Conservation (phyloP, 2,797 vertebrate genomes). For the Microctenopoma stevenorrisi region DNA sequence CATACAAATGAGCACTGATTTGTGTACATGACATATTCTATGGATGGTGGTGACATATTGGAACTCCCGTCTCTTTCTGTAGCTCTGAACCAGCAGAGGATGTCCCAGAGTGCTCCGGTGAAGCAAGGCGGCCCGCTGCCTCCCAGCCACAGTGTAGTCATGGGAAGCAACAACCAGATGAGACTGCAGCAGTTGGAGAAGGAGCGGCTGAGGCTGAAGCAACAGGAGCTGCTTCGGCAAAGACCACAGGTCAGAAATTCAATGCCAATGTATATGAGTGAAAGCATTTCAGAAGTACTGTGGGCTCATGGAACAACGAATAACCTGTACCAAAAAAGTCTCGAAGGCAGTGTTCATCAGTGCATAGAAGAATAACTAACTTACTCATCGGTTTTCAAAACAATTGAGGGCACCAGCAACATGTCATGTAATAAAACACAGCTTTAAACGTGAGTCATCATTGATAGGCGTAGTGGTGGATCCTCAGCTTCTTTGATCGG, state of each 20-base stretch:
- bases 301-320: too few relatives aligned
- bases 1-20: neutral
- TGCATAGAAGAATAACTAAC: neutral
- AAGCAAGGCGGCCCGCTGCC: conserved; percentile 90
- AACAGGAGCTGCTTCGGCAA: conserved; percentile 97
- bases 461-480: conserved; percentile 15
- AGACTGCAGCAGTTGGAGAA: conserved; percentile 97
- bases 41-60: neutral
- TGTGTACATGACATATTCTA: neutral
- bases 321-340: too few relatives aligned
- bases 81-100: conserved; percentile 95
- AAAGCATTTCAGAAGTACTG: neutral
- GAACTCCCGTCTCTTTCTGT: conserved; percentile 40
- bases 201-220: conserved; percentile 93
- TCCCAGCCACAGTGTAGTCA: conserved; percentile 86
- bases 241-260: conserved; percentile 93
- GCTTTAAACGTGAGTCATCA: conserved; percentile 48
- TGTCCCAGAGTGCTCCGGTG: conserved; percentile 93
- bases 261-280: neutral
- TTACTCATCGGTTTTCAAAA: neutral
- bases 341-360: neutral
- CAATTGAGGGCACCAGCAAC: neutral
- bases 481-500: conserved; percentile 55
- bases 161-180: conserved; percentile 88
- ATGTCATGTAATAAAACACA: conserved; percentile 10